Conservation (phyloP, 2,888 invertebrate genomes). For the Phanerotoma sp. region DNA sequence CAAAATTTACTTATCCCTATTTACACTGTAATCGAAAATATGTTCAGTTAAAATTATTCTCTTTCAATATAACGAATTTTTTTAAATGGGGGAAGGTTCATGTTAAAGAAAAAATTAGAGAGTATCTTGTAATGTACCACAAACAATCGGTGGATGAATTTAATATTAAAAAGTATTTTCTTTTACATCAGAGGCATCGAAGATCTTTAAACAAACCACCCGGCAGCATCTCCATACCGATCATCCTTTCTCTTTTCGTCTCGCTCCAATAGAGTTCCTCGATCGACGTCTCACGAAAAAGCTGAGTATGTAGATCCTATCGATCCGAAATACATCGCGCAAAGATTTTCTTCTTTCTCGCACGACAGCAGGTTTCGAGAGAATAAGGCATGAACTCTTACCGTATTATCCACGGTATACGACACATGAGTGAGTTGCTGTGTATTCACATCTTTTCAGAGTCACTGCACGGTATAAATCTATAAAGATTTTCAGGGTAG, state of each 20-base stretch:
- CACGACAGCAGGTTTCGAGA: constrained; percentile 8
- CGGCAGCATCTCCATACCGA: constrained; percentile 21
- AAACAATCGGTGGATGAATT: constrained; percentile 3
- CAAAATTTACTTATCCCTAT: too few relatives aligned
- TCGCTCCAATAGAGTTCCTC: constrained; percentile 18
- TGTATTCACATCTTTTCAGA: too few relatives aligned
- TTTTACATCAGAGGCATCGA: neutral
- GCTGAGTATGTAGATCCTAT: constrained; percentile 33
- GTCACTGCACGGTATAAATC: too few relatives aligned
- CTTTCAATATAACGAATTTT: too few relatives aligned
- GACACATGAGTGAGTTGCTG: neutral
- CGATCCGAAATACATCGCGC: constrained; percentile 25
- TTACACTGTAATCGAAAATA: too few relatives aligned
- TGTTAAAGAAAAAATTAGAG: too few relatives aligned
- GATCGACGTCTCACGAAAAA: constrained; percentile 37
- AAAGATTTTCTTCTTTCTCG: constrained; percentile 5
- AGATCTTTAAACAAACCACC: constrained; percentile 26
- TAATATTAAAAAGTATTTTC: constrained; percentile 10
- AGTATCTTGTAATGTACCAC: too few relatives aligned
- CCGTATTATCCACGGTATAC: neutral
- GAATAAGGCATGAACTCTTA: constrained; percentile 9
- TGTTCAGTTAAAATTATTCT: too few relatives aligned
- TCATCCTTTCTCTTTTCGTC: constrained; percentile 9
- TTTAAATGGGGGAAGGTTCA: too few relatives aligned
- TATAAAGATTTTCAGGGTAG: neutral